These are phyloP conservation scores for Isurus oxyrinchus DNA, from an alignment of 2,113 vertebrate genomes.

Conservation along the genomic window DNA sequence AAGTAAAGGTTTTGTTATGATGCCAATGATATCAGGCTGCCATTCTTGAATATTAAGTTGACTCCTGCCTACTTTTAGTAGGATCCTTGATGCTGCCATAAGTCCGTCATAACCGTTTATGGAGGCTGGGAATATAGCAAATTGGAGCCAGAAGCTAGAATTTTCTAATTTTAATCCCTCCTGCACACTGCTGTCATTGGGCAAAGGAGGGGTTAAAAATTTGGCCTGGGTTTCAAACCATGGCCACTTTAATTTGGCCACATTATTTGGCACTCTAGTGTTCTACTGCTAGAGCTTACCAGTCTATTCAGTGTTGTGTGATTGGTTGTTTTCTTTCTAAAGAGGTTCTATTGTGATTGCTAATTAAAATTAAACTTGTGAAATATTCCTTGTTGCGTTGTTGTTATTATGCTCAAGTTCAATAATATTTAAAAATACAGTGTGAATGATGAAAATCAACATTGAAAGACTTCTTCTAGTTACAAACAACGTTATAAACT, in stretches of 20 bases:
- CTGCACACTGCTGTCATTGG: neutral
- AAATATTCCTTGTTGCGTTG: neutral
- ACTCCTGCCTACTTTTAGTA: neutral
- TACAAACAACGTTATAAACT: neutral
- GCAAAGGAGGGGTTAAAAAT: neutral
- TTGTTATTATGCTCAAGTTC: neutral
- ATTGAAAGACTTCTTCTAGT: neutral
- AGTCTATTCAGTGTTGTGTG: neutral
- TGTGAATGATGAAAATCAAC: neutral
- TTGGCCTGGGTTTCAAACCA: neutral
- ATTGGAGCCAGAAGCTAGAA: neutral
- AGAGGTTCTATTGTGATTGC: neutral
- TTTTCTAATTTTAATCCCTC: neutral
- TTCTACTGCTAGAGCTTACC: neutral
- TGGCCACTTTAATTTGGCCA: neutral
- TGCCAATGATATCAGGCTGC: no score
- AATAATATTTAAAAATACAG: neutral
- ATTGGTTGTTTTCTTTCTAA: neutral
- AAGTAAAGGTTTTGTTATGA: neutral
- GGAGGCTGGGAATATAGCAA: no score
- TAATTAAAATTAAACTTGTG: neutral
- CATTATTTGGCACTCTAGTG: neutral
- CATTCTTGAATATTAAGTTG: no score
- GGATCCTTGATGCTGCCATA: neutral
- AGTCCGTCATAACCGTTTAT: neutral